These are phyloP conservation scores for Tupaia tana DNA, from an alignment of 2,113 vertebrate genomes.

Conservation along the genomic window DNA sequence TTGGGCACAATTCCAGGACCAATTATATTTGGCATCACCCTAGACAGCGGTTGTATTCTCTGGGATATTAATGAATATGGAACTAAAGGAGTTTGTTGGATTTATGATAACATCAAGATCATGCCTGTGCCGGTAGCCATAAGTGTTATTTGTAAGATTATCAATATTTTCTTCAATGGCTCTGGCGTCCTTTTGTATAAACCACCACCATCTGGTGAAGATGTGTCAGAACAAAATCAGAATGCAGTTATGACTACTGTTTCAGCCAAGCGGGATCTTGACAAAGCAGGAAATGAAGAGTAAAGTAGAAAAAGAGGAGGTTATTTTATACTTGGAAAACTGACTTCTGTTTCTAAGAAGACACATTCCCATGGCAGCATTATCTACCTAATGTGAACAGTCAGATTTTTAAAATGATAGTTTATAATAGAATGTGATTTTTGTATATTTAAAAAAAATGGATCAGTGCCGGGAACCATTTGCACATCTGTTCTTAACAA, in stretches of 20 bases:
- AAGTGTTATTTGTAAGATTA: conserved; percentile 87
- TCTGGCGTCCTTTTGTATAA: conserved; percentile 86
- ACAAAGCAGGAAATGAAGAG: conserved; percentile 19
- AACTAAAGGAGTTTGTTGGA: conserved; percentile 87
- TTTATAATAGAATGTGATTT: conserved; percentile 45
- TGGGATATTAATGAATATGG: conserved; percentile 88
- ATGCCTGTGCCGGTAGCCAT: conserved; percentile 85
- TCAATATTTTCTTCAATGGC: conserved; percentile 84
- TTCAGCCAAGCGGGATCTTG: conserved; percentile 34
- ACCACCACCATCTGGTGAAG: conserved; percentile 77
- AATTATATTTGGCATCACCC: conserved; percentile 88
- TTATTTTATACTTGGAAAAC: neutral
- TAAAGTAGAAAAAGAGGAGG: neutral
- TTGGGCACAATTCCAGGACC: conserved; percentile 89
- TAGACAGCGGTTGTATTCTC: conserved; percentile 87
- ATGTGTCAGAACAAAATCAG: conserved; percentile 47
- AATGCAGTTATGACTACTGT: conserved; percentile 45
- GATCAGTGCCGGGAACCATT: neutral
- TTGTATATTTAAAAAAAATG: conserved; percentile 1
- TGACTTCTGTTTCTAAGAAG: conserved; percentile 9
- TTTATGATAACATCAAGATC: conserved; percentile 88
- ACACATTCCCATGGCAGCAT: neutral
- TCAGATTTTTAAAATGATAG: neutral
- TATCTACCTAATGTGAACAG: neutral
- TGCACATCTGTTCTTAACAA: conserved; percentile 84